Percentiles rank a stretch among this genome's conserved stretches.
phyloP scores from a whole-genome alignment of 1,140 invertebrate species.

The Asobara japonica region DNA sequence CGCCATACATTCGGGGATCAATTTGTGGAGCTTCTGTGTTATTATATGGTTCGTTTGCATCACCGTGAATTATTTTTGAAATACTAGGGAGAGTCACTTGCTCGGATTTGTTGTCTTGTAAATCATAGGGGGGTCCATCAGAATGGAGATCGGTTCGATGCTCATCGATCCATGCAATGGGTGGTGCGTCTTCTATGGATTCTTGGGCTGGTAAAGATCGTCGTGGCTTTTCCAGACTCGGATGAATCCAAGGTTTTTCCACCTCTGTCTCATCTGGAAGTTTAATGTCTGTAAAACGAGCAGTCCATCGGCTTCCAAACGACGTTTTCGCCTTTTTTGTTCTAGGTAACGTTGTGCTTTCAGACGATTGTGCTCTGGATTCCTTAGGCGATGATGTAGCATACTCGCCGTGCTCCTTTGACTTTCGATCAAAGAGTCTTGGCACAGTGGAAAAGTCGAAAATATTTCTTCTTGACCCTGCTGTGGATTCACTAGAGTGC shows the following conservation, averaged over 20 bases:
- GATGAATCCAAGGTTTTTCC: slow-evolving; percentile 63
- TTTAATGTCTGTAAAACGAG: slow-evolving; percentile 60
- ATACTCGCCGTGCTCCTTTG: slow-evolving; percentile 60
- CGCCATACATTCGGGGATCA: slow-evolving; percentile 40
- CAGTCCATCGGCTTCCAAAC: slow-evolving; percentile 65
- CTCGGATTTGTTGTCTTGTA: slow-evolving; percentile 25
- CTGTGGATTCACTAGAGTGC: slow-evolving; percentile 63
- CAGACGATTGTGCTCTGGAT: slow-evolving; percentile 58
- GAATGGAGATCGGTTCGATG: slow-evolving; percentile 20
- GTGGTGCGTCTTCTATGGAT: slow-evolving; percentile 37
- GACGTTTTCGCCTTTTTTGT: slow-evolving; percentile 52
- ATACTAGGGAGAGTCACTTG: background rate
- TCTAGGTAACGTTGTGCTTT: slow-evolving; percentile 67
- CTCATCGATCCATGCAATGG: slow-evolving; percentile 52
- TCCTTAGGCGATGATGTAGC: slow-evolving; percentile 58
- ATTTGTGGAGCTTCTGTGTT: slow-evolving; percentile 42
- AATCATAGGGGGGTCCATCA: slow-evolving; percentile 24
- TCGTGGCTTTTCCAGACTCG: slow-evolving; percentile 61
- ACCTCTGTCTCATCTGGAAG: slow-evolving; percentile 49
- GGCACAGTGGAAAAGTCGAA: slow-evolving; percentile 82
- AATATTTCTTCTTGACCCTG: slow-evolving; percentile 68
- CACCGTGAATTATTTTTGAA: slow-evolving; percentile 25
- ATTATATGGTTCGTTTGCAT: slow-evolving; percentile 48
- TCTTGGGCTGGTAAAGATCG: slow-evolving; percentile 48
- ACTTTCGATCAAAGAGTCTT: slow-evolving; percentile 75